Evolutionary conservation across 2,797 vertebrate species (phyloP).

Genomic region (Propithecus perrieri): DNA sequence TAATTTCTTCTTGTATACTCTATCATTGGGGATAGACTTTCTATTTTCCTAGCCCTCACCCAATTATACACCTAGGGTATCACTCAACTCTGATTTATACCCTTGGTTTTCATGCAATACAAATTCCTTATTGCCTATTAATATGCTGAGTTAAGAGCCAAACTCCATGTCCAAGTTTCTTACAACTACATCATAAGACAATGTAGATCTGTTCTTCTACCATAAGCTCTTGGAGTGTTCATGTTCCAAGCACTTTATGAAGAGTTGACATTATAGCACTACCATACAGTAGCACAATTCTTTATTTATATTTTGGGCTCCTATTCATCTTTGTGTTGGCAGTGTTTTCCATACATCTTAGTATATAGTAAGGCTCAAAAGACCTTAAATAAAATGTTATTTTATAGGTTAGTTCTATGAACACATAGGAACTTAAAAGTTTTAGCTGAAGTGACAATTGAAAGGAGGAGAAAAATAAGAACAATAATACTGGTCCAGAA

Average conservation of each 20-base stretch:
- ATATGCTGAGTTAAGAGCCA: neutral
- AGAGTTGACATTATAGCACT: neutral
- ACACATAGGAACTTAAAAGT: neutral
- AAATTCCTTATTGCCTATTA: neutral
- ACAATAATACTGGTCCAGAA: neutral
- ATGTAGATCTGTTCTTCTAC: neutral
- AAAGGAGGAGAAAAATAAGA: neutral
- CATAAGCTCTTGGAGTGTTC: neutral
- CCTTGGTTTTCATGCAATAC: neutral
- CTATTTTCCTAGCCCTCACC: neutral
- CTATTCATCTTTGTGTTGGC: neutral
- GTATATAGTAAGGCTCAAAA: neutral
- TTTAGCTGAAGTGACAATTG: neutral
- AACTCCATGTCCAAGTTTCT: neutral
- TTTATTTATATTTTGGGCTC: neutral
- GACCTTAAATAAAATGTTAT: neutral
- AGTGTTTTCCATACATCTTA: neutral
- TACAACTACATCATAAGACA: neutral
- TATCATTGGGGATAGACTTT: neutral
- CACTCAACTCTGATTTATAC: neutral
- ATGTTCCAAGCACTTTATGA: neutral
- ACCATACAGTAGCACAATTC: neutral
- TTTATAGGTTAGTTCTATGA: neutral
- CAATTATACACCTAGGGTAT: neutral
- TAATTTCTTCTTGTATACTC: neutral